Evolutionary conservation across 2,888 invertebrate genomes (phyloP), one percentile per base, ranked within the genome.

Genomic region (Scaptomyza tumidula): DNA sequence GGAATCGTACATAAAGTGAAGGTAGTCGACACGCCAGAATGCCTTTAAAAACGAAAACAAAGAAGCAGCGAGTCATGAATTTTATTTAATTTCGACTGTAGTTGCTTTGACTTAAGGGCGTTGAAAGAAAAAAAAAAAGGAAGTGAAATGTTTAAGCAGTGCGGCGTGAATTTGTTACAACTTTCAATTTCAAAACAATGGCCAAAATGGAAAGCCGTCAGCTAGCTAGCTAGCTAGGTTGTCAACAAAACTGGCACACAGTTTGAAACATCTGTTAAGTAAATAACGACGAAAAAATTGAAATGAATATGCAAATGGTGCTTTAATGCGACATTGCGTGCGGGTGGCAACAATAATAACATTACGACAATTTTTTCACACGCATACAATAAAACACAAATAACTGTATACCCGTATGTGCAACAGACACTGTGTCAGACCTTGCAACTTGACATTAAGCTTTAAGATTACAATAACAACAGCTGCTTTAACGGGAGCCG

Each of bases 391-490:
- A 53, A 69, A 80, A 73, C 64, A 19, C 19, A 80, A 82, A 78
- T 74, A 84, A 66, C 59, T 52, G 65, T 72, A 56, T 45, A 29
- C 48, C 33, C 16, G 27, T 44, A 45, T 35, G 46, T 67, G 67
- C 59, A 71, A 53, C 68, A 57, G 4, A 49, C 71, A 56, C 10
- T 48, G 41, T 41, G 54, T 50, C 70, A 82, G 72, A 52, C 86
- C 81, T 76, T 76, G 81, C 80, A 81, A 75, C 80, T 64, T 84
- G 80, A 78, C 85, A 80, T 81, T 86, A 85, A 84, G 80, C 70
- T 58, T 48, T 13, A 16, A 69, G 64, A 71, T 69, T 56, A 75
- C 69, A 80, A 80, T 66, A 74, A 60, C 59, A 58, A 27, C 49
- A 45, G 29, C 57, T 19, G 44, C 39, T 14, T n/a, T 39, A 63